A percentile compares a stretch with the other conserved stretches of the same genome.
phyloP scores from a whole-genome alignment of 1,140 invertebrate genomes.

The Philotrypesis tridentata region DNA sequence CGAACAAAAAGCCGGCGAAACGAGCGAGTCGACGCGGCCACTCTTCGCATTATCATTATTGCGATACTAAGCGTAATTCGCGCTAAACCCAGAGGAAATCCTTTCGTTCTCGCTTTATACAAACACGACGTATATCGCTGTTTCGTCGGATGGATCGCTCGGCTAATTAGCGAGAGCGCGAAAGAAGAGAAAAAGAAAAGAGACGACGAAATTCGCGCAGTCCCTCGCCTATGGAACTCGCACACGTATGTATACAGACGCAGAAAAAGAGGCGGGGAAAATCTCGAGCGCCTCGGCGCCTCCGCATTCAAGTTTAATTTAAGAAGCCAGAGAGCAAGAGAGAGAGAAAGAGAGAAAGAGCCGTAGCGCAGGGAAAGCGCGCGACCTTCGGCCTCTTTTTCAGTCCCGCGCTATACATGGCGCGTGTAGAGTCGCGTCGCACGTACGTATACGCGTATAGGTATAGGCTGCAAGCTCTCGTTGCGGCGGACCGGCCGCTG shows the following conservation, averaged over 20 bases:
- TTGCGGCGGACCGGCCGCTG: background rate
- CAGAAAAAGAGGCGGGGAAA: background rate
- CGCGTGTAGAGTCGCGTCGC: too few species aligned
- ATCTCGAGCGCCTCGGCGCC: background rate
- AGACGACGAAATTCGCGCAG: too few species aligned
- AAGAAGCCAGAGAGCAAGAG: background rate
- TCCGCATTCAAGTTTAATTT: background rate
- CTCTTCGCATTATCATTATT: background rate
- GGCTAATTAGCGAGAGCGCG: too few species aligned
- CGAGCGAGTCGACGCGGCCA: background rate
- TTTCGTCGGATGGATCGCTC: too few species aligned
- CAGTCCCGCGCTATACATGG: background rate
- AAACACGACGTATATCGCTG: too few species aligned
- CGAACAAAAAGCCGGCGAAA: conserved; percentile 2
- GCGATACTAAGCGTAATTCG: background rate
- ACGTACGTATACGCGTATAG: background rate
- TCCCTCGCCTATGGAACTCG: too few species aligned
- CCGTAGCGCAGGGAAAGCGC: background rate
- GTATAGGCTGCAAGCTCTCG: background rate
- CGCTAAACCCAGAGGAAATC: background rate
- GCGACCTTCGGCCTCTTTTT: conserved; percentile 48
- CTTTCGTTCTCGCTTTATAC: too few species aligned
- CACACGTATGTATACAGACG: too few species aligned
- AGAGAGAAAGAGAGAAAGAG: background rate
- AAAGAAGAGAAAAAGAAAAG: too few species aligned